phyloP scores from a whole-genome alignment of 2,113 vertebrate species.

The Ursus arctos region DNA sequence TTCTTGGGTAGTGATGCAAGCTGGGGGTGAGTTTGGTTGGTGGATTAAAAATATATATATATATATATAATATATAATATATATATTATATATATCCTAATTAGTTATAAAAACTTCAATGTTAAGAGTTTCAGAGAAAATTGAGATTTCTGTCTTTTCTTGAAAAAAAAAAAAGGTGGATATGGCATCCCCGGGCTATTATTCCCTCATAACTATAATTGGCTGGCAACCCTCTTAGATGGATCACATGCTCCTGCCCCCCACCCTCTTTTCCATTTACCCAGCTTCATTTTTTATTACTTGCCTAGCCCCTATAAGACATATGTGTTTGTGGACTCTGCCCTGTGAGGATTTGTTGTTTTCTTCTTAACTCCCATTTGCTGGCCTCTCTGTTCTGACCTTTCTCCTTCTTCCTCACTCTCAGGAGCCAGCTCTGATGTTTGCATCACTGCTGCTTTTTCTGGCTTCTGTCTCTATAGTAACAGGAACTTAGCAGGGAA shows the following conservation, averaged over 20 bases:
- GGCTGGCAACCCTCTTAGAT: not conserved
- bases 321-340: not conserved
- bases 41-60: not conserved
- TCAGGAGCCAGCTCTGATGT: not conserved
- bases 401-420: slow-evolving; percentile 34
- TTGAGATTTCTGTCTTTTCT: not conserved
- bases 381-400: not conserved
- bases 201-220: too few species aligned
- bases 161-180: not conserved
- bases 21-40: not conserved
- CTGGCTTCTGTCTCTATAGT: slow-evolving; percentile 45
- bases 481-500: not conserved
- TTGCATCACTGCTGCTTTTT: not conserved
- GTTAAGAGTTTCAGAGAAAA: not conserved
- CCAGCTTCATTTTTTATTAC: not conserved
- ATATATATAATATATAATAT: not conserved
- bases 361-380: not conserved
- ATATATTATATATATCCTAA: not conserved
- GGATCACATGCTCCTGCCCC: fast-evolving
- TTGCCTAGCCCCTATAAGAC: not conserved
- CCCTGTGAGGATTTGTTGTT: not conserved
- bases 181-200: not conserved
- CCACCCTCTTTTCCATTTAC: not conserved
- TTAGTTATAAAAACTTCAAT: not conserved
- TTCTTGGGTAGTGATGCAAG: not conserved